These are phyloP conservation scores for Apeltes quadracus DNA, from an alignment of 2,113 vertebrate genomes.

Conservation along the genomic window DNA sequence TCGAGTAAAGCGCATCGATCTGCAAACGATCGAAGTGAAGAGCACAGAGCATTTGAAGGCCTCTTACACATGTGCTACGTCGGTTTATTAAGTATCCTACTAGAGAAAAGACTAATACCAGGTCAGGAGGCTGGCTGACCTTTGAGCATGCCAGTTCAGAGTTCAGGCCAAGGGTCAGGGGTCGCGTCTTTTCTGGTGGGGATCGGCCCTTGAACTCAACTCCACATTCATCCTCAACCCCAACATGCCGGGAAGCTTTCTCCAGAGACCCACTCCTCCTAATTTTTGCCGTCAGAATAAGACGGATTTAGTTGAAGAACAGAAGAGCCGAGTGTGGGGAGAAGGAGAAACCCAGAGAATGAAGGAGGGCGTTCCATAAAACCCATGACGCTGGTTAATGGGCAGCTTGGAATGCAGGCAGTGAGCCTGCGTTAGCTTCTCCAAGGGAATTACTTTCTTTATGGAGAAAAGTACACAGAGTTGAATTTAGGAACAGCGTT, in stretches of 20 bases:
- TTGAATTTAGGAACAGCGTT: conserved; percentile 41
- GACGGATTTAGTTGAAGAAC: conserved; percentile 51
- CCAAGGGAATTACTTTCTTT: conserved; percentile 62
- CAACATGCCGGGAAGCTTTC: conserved; percentile 45
- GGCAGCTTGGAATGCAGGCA: conserved; percentile 71
- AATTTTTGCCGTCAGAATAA: conserved; percentile 43
- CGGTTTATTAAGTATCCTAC: conserved; percentile 35
- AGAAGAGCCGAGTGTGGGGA: not conserved
- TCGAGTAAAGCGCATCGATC: not conserved
- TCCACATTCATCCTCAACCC: conserved; percentile 56
- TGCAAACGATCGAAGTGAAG: not conserved
- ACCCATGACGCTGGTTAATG: conserved; percentile 73
- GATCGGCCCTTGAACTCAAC: conserved; percentile 68
- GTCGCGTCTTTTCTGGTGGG: conserved; percentile 48
- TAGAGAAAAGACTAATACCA: conserved; percentile 37
- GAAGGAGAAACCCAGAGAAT: conserved; percentile 25
- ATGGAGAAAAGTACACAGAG: conserved; percentile 38
- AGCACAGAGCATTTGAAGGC: not conserved
- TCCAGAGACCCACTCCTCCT: conserved; percentile 34
- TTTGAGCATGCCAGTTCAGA: conserved; percentile 47
- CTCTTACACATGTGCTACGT: not conserved
- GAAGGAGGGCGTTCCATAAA: conserved; percentile 59
- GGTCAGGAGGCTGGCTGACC: conserved; percentile 50
- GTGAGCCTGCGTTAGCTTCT: conserved; percentile 56
- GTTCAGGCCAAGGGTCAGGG: conserved; percentile 47